These are phyloP conservation scores for Penaeus indicus DNA, from an alignment of 1,140 invertebrate genomes.

Conservation along the genomic window DNA sequence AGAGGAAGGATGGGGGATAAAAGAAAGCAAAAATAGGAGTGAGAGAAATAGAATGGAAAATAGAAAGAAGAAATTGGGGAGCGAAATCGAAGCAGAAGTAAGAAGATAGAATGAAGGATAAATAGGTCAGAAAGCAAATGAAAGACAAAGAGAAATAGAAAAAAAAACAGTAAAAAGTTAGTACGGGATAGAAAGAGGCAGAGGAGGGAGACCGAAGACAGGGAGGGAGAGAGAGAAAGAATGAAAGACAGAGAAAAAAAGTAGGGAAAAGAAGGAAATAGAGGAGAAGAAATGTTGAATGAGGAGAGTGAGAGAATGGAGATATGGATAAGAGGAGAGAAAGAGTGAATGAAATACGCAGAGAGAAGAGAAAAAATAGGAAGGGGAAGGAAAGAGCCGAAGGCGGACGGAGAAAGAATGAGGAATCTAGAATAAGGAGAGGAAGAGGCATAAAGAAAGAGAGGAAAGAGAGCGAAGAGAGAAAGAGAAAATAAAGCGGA, in stretches of 20 bases:
- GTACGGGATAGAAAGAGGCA: too few relatives aligned
- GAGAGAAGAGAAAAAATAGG: constrained; percentile 8
- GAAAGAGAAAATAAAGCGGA: background rate
- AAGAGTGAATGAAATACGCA: background rate
- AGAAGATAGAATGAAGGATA: too few relatives aligned
- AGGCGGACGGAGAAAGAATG: too few relatives aligned
- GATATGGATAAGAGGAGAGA: background rate
- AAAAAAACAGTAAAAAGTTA: too few relatives aligned
- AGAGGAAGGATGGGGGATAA: too few relatives aligned
- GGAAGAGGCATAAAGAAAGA: background rate
- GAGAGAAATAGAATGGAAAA: constrained; percentile 3
- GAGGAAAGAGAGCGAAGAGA: background rate
- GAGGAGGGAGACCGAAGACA: background rate
- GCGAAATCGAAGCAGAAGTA: too few relatives aligned
- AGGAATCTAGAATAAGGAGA: background rate
- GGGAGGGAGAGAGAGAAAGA: background rate
- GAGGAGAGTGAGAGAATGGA: background rate
- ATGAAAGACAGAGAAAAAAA: background rate
- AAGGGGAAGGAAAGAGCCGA: background rate
- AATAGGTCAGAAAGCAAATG: too few relatives aligned
- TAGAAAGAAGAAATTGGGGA: too few relatives aligned
- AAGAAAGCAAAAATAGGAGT: background rate
- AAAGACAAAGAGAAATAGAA: too few relatives aligned
- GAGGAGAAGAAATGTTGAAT: background rate
- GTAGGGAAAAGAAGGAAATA: background rate